Percentiles rank a stretch among this genome's conserved stretches.
These are phyloP conservation scores for Stenopsyche tienmushanensis DNA, from an alignment of 1,140 invertebrate genomes.

Conservation along the genomic window DNA sequence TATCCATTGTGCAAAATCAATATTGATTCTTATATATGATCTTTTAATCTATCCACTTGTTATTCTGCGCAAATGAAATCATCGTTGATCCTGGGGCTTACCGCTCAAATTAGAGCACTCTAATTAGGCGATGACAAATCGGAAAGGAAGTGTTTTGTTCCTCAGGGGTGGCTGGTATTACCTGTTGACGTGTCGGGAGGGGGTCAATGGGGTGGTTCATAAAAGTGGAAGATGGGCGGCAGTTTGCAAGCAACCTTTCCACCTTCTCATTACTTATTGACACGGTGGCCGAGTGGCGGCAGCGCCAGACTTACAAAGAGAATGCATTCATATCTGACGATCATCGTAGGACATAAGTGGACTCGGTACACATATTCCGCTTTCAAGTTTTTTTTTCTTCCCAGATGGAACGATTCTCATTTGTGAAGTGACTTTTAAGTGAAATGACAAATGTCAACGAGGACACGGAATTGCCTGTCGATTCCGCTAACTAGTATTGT, in stretches of 20 bases:
- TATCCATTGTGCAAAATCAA: too few relatives aligned
- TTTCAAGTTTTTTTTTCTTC: not conserved
- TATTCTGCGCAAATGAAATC: too few relatives aligned
- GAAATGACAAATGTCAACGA: not conserved
- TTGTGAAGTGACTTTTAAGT: not conserved
- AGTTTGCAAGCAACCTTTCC: not conserved
- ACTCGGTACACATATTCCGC: not conserved
- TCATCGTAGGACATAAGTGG: not conserved
- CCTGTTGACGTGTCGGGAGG: slow-evolving; percentile 1
- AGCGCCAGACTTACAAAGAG: slow-evolving; percentile 27
- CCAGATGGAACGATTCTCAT: not conserved
- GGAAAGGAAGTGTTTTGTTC: too few relatives aligned
- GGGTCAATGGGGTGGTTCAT: not conserved
- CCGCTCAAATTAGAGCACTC: too few relatives aligned
- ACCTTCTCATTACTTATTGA: slow-evolving; percentile 14
- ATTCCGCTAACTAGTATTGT: too few relatives aligned
- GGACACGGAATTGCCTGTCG: too few relatives aligned
- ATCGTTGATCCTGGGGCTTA: too few relatives aligned
- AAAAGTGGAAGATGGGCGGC: not conserved
- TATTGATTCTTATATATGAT: too few relatives aligned
- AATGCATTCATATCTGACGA: slow-evolving; percentile 39
- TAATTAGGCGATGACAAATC: too few relatives aligned
- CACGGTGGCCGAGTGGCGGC: slow-evolving; percentile 5
- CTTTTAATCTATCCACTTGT: too few relatives aligned
- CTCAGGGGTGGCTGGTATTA: not conserved